Base-by-base conservation (phyloP, 1,140 invertebrate species). In the Probaryconus sp. region DNA sequence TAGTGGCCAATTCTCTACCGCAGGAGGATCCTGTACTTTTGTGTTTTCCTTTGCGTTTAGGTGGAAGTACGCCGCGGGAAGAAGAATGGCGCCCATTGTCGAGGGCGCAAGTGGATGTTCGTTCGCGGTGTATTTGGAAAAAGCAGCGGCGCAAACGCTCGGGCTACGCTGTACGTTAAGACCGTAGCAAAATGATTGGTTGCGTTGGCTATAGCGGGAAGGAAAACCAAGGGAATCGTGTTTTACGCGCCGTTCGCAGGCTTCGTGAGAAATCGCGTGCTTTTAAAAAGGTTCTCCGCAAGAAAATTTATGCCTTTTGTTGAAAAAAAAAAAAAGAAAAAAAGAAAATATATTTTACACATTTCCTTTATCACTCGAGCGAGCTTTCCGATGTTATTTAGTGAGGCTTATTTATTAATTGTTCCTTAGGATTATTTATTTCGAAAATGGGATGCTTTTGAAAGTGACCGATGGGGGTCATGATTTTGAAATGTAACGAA, bases 101-200 rank as follows among this genome's bases (percentile, higher is more conserved):
- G 55, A 48, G 16, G 43, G 60, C 28, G 53, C 43, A 56, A 65
- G 55, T 60, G 61, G 60, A 65, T 50, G 37, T 64, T 71, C 33
- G 55, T 58, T 58, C 31, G 48, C 48, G 48, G 48, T 61, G 47
- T 64, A 58, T 58, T 64, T 48, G 43, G 50, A 50, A 71, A 56
- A 64, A 69, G 47, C 30, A 20, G 28, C 20, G 7, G 35, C 24
- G 31, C 24, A 30, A 17, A n/a, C 17, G 42, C 53, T 20, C 50
- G 10, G 11, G 37, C 37, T 56, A 13, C 11, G 21, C 55, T 28
- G 43, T 30, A 38, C 69, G 33, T 13, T 48, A 72, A 70, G 67
- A 64, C 31, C 67, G 56, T 71, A 71, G 55, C 67, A 71, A 71
- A 71, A 71, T 71, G 68, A 71, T 71, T 71, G 68, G 68, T 71